Conservation (phyloP, 2,888 invertebrate genomes). For the Epirrita christyi region DNA sequence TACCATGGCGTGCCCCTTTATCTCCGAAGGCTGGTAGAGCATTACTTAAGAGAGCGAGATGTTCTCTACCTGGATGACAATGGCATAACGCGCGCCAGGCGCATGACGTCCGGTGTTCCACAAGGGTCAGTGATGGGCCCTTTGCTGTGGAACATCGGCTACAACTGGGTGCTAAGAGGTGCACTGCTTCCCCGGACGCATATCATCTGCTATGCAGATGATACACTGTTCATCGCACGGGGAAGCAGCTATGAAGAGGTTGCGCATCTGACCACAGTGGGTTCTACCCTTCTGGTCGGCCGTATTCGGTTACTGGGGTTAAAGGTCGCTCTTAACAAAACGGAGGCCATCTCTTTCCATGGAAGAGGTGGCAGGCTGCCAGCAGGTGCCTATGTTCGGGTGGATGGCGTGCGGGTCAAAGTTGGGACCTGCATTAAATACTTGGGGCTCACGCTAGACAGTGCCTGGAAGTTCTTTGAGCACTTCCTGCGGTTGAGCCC, state of each 20-base stretch:
- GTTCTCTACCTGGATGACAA: not conserved
- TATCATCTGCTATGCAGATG: slow-evolving; percentile 8
- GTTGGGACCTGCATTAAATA: slow-evolving; percentile 21
- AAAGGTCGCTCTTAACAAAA: not conserved
- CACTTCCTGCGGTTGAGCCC: slow-evolving; percentile 16
- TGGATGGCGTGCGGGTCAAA: not conserved
- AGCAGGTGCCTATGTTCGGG: not conserved
- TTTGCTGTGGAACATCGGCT: too few species aligned
- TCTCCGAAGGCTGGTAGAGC: too few species aligned
- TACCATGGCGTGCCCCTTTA: slow-evolving; percentile 31
- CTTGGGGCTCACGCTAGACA: slow-evolving; percentile 27
- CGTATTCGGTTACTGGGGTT: not conserved
- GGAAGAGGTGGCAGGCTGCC: not conserved
- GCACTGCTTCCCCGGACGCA: slow-evolving; percentile 12
- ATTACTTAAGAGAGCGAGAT: not conserved
- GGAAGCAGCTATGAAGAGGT: slow-evolving; percentile 11
- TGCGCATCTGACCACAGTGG: slow-evolving; percentile 6
- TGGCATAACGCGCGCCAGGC: not conserved
- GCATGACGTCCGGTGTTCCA: slow-evolving; percentile 2
- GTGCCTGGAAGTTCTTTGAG: slow-evolving; percentile 16
- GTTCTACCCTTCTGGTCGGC: not conserved
- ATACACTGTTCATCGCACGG: slow-evolving; percentile 13
- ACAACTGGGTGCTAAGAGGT: too few species aligned
- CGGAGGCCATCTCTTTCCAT: not conserved
- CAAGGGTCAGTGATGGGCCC: too few species aligned